Conservation (phyloP, 2,888 invertebrate species). For the Lottia scabra region DNA sequence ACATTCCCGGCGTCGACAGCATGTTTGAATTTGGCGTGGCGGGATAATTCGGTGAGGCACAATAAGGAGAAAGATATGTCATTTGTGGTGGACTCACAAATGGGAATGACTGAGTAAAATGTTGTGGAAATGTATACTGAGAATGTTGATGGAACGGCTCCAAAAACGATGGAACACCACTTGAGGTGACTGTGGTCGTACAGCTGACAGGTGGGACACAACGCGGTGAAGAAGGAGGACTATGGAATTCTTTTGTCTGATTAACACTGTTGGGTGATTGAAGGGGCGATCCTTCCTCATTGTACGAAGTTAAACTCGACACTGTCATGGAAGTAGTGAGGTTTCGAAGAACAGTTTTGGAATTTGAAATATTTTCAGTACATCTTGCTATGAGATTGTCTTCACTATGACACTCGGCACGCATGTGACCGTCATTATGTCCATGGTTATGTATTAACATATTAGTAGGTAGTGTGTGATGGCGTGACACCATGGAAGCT, state of each 20-base stretch:
- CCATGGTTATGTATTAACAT: slow-evolving; percentile 23
- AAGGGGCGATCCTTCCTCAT: slow-evolving; percentile 48
- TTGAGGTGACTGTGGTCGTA: slow-evolving; percentile 10
- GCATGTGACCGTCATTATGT: slow-evolving; percentile 13
- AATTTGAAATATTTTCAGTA: slow-evolving; percentile 21
- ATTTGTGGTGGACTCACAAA: slow-evolving; percentile 34
- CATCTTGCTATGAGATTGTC: slow-evolving; percentile 28
- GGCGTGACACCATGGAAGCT: slow-evolving; percentile 49
- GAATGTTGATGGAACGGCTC: slow-evolving; percentile 21
- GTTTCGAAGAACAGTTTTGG: slow-evolving; percentile 34
- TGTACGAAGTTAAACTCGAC: slow-evolving; percentile 57
- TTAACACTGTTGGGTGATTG: slow-evolving; percentile 31
- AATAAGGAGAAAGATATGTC: slow-evolving; percentile 44
- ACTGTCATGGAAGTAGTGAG: slow-evolving; percentile 53
- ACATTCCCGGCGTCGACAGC: slow-evolving; percentile 25
- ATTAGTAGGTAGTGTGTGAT: slow-evolving; percentile 56
- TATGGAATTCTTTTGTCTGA: slow-evolving; percentile 66
- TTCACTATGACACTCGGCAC: slow-evolving; percentile 34
- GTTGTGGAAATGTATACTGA: slow-evolving; percentile 13
- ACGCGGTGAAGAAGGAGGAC: slow-evolving; percentile 73
- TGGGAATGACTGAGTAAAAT: slow-evolving; percentile 10
- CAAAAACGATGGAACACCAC: background rate
- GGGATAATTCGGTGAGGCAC: slow-evolving; percentile 41
- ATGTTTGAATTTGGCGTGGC: slow-evolving; percentile 39
- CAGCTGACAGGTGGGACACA: slow-evolving; percentile 24